Percentiles rank a stretch among this genome's conserved stretches.
Conservation (phyloP, 2,113 vertebrate genomes). For the Callaeas wilsoni region DNA sequence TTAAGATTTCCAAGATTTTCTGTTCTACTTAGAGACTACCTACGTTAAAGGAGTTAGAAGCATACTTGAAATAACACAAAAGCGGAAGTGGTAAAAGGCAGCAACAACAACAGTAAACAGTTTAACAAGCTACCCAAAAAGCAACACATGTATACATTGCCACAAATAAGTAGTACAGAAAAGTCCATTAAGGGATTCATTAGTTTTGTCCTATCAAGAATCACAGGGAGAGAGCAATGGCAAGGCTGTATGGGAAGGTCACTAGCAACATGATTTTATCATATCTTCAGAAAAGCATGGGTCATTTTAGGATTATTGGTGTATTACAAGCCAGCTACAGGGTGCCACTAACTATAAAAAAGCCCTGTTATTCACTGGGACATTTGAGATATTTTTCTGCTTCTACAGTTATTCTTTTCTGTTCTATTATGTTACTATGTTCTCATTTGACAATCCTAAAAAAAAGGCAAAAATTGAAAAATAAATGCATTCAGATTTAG, state of each 20-base stretch:
- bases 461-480: not conserved
- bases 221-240: not conserved
- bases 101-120: not conserved
- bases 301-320: not conserved
- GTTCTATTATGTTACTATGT: not conserved
- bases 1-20: not conserved
- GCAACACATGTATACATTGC: not conserved
- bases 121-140: not conserved
- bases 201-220: not conserved
- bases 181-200: not conserved
- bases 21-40: not conserved
- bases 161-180: not conserved
- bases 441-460: not conserved
- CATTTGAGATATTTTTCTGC: not conserved
- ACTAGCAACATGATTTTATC: not conserved
- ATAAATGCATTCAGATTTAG: not conserved
- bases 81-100: not conserved
- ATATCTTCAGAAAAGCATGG: not conserved
- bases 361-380: fast-evolving
- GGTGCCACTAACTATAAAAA: not conserved
- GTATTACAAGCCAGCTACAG: not conserved
- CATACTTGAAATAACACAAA: not conserved
- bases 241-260: not conserved
- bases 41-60: not conserved
- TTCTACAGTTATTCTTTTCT: not conserved